Evolutionary conservation across 64 coral and sea anemone species (phyloP), one percentile per base, ranked within the genome.

Genomic region (Astreopora myriophthalma): DNA sequence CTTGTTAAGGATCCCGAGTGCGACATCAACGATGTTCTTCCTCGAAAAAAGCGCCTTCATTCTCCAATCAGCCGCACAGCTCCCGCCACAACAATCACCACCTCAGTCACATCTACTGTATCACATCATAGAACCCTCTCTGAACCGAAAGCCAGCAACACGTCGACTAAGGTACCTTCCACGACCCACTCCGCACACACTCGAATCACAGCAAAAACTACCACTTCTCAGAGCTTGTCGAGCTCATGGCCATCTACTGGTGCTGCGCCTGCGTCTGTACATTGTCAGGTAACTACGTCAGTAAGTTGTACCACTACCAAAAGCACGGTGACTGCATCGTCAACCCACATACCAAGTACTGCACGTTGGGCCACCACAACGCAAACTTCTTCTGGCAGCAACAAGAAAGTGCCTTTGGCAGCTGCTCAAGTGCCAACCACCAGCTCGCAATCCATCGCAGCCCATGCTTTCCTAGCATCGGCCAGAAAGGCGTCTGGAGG

Each of bases 1-100:
- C 91, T 99, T 20, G 91, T 99, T 24, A 99, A 99, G 68, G 97
- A 99, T 57, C 97, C 97, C 19, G 97, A 99, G 33, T 99, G 97
- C 57, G 97, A 99, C 31, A 99, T 99, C 30, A 99, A 99, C 42
- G 97, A 99, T 90, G 94, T 96, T 44, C 94, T 99, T 38, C 97
- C 97, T 34, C 92, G 94, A 22, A 84, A 91, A 34, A 99, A 96
- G 83, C 75, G 68, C 49, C 75, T 94, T 30, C 76, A 74, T 61
- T 97, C 91, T 14, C 87, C 88, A 76, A 52, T 71, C 44, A 85
- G 79, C 22, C 91, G 86, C 8, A 44, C 52, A 52, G 60, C 48
- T 38, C 37, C 61, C 31, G 71, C 87, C 67, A 31, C 76, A 58
- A 89, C 86, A 20, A 94, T 88, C 8, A 82, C 87, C 19, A 87